These are phyloP conservation scores for Pelecanus crispus DNA, from an alignment of 2,113 vertebrate species.

Conservation along the genomic window DNA sequence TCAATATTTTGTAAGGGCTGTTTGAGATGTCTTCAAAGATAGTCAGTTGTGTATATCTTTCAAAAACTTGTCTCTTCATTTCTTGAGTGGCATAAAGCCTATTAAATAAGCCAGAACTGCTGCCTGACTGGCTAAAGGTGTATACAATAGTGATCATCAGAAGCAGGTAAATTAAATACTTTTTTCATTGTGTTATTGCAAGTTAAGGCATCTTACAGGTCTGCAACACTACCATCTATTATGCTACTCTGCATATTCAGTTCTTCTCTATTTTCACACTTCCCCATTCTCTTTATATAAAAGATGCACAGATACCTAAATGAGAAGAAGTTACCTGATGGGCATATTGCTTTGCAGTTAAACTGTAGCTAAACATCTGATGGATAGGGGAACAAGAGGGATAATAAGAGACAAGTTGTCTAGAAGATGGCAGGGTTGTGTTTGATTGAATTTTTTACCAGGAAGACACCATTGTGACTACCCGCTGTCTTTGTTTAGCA, in stretches of 20 bases:
- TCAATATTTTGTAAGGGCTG: not conserved
- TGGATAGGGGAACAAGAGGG: not conserved
- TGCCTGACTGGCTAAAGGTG: not conserved
- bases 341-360: not conserved
- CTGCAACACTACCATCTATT: not conserved
- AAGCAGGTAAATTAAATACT: not conserved
- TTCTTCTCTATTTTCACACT: not conserved
- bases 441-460: not conserved
- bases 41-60: not conserved
- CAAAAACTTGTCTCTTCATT: not conserved
- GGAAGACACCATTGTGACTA: not conserved
- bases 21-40: not conserved
- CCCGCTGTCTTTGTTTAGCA: not conserved
- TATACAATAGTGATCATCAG: not conserved
- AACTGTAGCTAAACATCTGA: not conserved
- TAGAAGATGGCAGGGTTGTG: not conserved
- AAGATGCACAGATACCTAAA: not conserved
- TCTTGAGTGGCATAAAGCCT: not conserved
- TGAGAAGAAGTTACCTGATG: not conserved
- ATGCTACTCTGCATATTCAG: not conserved
- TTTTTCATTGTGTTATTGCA: not conserved
- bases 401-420: not conserved
- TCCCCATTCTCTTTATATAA: not conserved
- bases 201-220: not conserved
- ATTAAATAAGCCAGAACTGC: not conserved